Evolutionary conservation across 1,140 invertebrate species (phyloP), one percentile per base, ranked within the genome.

Genomic region (Callitettix versicolor): DNA sequence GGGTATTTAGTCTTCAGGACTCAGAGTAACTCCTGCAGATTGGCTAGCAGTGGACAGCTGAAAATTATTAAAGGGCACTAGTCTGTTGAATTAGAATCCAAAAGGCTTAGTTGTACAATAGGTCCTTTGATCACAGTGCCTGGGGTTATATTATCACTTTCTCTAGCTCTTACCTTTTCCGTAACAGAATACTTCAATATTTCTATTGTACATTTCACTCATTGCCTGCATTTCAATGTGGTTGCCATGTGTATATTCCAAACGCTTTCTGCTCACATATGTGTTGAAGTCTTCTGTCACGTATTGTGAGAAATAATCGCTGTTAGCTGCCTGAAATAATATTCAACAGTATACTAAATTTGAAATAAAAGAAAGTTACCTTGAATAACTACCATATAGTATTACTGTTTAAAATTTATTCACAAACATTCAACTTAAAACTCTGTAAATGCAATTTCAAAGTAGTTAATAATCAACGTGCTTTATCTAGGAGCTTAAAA

Each of bases 211-310:
- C 71, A 95, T 83, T 76, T 95, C 91, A 59, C 86, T 88, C 74
- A 95, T 83, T 22, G 91, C 91, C 71, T 95, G 91, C 67, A 95
- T 90, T 73, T 95, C 91, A 61, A 95, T 82, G 69, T 95, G 91
- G 73, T 95, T 95, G 36, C 91, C 91, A 72, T 94, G 91, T 42
- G 87, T 86, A 68, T 82, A 79, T 58, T 85, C 81, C 55, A 78
- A 73, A 7, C 86, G 73, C 71, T 91, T 91, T 18, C 91, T 75
- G 65, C 80, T 80, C 14, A 95, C 79, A 65, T 95, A 95, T 18
- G 80, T 84, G 47, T 80, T 81, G 68, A 95, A 92, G 72, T 95
- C 89, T 71, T 95, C 92, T 1, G 91, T 94, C 15, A 95, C 82
- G 74, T 92, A 95, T 63, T 91, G 87, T n/a, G 85, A 86, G 72